Evolutionary conservation across 2,113 vertebrate species (phyloP).

Genomic region (Tachuris rubrigastra): DNA sequence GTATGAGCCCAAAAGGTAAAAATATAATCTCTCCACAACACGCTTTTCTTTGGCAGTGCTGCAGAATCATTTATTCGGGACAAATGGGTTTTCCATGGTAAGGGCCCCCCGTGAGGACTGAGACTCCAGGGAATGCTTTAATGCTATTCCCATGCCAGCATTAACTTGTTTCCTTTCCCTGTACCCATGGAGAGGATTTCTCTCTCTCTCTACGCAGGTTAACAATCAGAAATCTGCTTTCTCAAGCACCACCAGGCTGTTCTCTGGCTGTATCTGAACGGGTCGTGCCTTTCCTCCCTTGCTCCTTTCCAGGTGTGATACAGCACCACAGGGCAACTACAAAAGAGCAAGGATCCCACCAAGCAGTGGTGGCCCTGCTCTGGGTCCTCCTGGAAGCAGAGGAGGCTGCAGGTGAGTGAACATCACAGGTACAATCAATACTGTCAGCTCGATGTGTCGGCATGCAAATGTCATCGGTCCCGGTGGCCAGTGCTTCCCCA

Average conservation of each 20-base stretch:
- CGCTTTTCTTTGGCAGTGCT: background rate
- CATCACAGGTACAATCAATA: background rate
- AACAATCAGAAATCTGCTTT: background rate
- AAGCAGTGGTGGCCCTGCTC: background rate
- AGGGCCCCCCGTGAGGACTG: background rate
- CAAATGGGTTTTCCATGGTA: background rate
- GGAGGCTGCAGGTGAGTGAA: slow-evolving; percentile 5
- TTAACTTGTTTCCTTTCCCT: background rate
- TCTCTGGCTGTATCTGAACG: background rate
- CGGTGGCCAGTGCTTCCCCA: background rate
- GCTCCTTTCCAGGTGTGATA: slow-evolving; percentile 16
- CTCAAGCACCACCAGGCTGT: background rate
- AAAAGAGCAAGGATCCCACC: slow-evolving; percentile 59
- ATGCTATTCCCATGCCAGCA: background rate
- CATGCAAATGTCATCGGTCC: background rate
- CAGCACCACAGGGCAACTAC: slow-evolving; percentile 32
- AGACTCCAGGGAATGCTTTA: background rate
- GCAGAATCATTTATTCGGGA: background rate
- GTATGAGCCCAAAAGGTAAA: background rate
- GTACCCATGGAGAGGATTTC: background rate
- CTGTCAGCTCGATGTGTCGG: background rate
- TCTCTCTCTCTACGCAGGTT: background rate
- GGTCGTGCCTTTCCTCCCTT: background rate
- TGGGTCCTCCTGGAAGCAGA: slow-evolving; percentile 51
- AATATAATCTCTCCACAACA: background rate